Base-by-base conservation (phyloP, 2,113 vertebrate genomes). In the Tragelaphus scriptus region DNA sequence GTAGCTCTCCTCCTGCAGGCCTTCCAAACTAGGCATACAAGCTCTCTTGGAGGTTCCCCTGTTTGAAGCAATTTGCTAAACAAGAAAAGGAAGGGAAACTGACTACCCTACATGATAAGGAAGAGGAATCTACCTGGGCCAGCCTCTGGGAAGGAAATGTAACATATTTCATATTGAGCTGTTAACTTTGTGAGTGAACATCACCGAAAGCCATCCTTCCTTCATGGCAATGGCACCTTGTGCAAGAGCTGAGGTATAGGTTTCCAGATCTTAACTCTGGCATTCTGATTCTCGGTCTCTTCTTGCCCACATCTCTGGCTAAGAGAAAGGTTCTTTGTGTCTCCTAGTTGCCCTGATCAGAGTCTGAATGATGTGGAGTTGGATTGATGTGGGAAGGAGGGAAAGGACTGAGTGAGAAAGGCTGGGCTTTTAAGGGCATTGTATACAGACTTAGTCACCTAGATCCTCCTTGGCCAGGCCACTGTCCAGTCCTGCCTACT, bases 41-140 rank as follows among this genome's bases (percentile, higher is more conserved):
- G 56, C 26, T 80, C 56, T 96, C 32, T 95, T 19, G 14, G 53
- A 40, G 58, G 40, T 68, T 88, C 21, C 25, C 49, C 30, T 44
- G 1, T 59, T 81, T 68, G n/a, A 36, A 96, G n/a, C 40, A 92
- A 47, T 97, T 94, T 80, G 26, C 84, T 92, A 80, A 90, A 95
- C 56, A 91, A 68, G 87, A 17, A 87, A 81, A 87, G 71, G 16
- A 86, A 91, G 61, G 65, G 23, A 94, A 91, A 87, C 75, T 65
- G 56, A 91, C 81, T 87, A 77, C 10, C 51, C 36, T 65, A 71
- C 28, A 21, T 82, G 71, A 59, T 81, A 61, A 91, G 17, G 77
- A 80, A 58, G 85, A 97, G 44, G 56, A 86, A 44, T 93, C 32
- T 59, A 6, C 95, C 63, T 87, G 86, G 36, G 4, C 56, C 32